Evolutionary conservation across 2,113 vertebrate genomes (phyloP), one percentile per base, ranked within the genome.

Genomic region (Cathartes aura): DNA sequence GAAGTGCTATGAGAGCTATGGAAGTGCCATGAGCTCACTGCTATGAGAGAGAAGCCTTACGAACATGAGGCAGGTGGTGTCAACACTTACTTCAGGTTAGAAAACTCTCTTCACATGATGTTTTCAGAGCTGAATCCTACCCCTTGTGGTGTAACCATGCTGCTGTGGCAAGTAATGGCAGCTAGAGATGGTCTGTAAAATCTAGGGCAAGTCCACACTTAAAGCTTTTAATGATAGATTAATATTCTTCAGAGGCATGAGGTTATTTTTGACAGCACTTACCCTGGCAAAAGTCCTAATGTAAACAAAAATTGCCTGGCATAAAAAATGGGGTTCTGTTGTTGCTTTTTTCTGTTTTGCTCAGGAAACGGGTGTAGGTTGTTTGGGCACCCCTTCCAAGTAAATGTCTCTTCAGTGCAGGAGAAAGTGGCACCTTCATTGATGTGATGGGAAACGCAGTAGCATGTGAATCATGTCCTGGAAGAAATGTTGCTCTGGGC

Each of bases 391-490:
- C 20, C 12, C 27, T 76, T 81, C 43, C 62, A 47, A 52, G 15
- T 50, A 56, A 43, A 22, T 22, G 26, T 21, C 34, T 81, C 36
- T 70, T 76, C 26, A 26, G 20, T 23, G 50, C 24, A 58, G 38
- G 59, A 74, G 50, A 56, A 80, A 73, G 40, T 34, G 45, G 8
- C 42, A 19, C 7, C 2, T 0, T 68, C 2, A 0, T 1, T 55
- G 75, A 23, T 24, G 14, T 29, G 55, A 45, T 58, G 45, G 48
- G 47, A 90, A 81, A 38, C 11, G 15, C 78, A 82, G 29, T 32
- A 50, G 38, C 34, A 42, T 12, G 23, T 0, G 0, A 43, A 29
- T 60, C 26, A 16, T 11, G 27, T 64, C 13, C 34, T 70, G 62
- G 19, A 78, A 26, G 11, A 72, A 52, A 34, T n/a, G 23, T 27